Percentiles rank a stretch among this genome's conserved stretches.
Evolutionary conservation across 2,797 vertebrate species (phyloP).

Genomic region (Psittacula derbiana): DNA sequence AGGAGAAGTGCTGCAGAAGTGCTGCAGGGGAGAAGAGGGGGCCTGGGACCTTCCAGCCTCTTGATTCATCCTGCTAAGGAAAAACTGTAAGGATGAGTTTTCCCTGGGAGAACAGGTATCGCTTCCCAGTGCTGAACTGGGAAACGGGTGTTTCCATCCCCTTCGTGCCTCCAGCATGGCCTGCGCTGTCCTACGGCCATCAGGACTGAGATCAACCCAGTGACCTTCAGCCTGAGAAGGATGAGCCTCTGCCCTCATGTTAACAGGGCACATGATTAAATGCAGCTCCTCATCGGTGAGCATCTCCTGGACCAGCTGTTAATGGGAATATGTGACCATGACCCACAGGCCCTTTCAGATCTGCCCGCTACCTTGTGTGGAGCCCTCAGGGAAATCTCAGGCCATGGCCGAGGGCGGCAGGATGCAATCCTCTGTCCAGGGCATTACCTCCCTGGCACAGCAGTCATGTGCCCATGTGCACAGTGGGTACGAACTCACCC

Average conservation of each 20-base stretch:
- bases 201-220: neutral
- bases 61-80: neutral
- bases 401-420: neutral
- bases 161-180: neutral
- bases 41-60: neutral
- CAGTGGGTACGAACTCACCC: neutral
- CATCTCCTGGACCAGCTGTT: neutral
- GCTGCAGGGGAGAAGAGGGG: neutral
- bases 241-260: neutral
- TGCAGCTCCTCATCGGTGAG: neutral
- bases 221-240: neutral
- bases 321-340: neutral
- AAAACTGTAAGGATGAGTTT: neutral
- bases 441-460: neutral
- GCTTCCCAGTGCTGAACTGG: neutral
- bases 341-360: neutral
- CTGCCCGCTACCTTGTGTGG: rapidly evolving
- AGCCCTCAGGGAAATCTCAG: neutral
- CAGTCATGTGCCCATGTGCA: rapidly evolving
- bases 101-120: neutral
- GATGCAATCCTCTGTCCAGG: neutral
- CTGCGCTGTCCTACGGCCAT: neutral
- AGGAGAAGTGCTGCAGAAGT: neutral
- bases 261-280: neutral
- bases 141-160: neutral